phyloP scores from a whole-genome alignment of 2,888 invertebrate genomes.

The Lycocerus yunnanus region DNA sequence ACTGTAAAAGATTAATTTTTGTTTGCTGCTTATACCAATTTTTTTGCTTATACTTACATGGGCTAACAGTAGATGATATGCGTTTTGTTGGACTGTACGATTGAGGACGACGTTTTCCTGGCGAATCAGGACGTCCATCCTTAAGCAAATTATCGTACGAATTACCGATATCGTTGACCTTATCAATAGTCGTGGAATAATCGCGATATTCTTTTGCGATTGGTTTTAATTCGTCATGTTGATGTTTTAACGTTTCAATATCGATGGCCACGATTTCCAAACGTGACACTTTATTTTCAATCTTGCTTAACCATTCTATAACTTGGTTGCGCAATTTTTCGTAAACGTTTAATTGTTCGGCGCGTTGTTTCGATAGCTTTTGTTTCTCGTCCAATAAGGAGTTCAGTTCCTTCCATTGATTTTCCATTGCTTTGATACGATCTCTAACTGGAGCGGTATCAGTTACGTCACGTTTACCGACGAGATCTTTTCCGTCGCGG shows the following conservation, averaged over 20 bases:
- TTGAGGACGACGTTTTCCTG: constrained; percentile 68
- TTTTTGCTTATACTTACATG: constrained; percentile 56
- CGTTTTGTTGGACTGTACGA: constrained; percentile 86
- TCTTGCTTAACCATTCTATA: constrained; percentile 80
- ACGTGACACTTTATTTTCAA: constrained; percentile 76
- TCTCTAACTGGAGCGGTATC: constrained; percentile 84
- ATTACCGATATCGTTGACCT: constrained; percentile 87
- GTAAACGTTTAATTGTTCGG: constrained; percentile 85
- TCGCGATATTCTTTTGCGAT: constrained; percentile 88
- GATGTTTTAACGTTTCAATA: constrained; percentile 79
- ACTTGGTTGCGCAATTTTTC: constrained; percentile 83
- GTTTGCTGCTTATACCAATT: background rate
- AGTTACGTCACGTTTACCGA: constrained; percentile 85
- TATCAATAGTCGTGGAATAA: constrained; percentile 83
- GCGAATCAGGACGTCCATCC: constrained; percentile 80
- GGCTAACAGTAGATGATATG: constrained; percentile 61
- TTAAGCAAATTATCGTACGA: constrained; percentile 81
- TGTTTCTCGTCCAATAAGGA: constrained; percentile 82
- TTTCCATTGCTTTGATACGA: constrained; percentile 82
- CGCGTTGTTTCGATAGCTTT: constrained; percentile 79
- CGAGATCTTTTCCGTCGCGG: constrained; percentile 77
- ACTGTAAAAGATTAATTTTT: constrained; percentile 54
- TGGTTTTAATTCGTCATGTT: constrained; percentile 83
- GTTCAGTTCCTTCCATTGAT: constrained; percentile 87
- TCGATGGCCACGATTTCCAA: constrained; percentile 88